Percentiles rank a stretch among this genome's conserved stretches.
These are phyloP conservation scores for Otus sunia DNA, from an alignment of 2,113 vertebrate genomes.

Conservation along the genomic window DNA sequence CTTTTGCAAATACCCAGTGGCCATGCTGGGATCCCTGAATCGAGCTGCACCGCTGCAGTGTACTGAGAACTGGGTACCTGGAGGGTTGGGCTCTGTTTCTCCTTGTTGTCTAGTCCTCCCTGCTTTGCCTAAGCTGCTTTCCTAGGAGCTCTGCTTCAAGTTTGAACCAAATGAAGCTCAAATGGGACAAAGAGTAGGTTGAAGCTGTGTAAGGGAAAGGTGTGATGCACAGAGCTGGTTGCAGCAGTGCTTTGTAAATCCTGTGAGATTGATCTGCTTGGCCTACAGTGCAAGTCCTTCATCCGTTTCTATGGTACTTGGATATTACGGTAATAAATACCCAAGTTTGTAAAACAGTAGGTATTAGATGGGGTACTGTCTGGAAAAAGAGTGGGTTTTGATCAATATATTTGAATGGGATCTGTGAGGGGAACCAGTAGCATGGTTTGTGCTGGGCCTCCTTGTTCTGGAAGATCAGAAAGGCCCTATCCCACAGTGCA, in stretches of 20 bases:
- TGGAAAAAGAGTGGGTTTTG: neutral
- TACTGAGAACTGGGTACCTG: neutral
- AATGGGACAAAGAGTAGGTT: neutral
- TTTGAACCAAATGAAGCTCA: neutral
- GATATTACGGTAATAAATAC: neutral
- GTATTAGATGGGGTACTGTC: neutral
- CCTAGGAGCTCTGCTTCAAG: neutral
- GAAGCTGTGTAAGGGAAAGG: neutral
- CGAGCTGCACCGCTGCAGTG: neutral
- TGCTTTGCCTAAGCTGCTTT: neutral
- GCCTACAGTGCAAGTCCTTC: neutral
- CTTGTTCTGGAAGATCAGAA: neutral
- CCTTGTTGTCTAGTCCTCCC: neutral
- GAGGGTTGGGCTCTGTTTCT: neutral
- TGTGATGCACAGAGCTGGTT: neutral
- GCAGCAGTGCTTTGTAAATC: neutral
- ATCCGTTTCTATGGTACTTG: neutral
- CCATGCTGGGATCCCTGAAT: neutral
- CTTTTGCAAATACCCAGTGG: neutral
- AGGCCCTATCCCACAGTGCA: neutral
- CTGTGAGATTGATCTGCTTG: neutral
- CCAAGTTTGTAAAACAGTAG: neutral
- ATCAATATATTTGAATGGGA: neutral
- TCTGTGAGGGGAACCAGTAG: neutral
- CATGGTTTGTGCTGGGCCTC: neutral